Conservation (phyloP, 37 sponge, comb jelly and placozoan genomes). For the Cliona cf. orientalis region DNA sequence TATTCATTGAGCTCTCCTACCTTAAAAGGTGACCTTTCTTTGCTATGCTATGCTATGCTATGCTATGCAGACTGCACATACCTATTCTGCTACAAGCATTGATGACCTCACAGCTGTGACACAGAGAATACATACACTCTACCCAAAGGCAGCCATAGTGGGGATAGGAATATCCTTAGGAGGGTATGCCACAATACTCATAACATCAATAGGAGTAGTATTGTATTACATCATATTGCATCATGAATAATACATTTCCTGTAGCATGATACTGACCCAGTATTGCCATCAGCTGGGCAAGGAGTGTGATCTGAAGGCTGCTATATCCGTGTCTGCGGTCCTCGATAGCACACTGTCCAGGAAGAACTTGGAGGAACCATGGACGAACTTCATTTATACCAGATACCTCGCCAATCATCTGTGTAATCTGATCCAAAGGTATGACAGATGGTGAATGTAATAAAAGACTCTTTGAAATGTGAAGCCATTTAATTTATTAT, state of each 20-base stretch:
- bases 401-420: conserved; percentile 14
- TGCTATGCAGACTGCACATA: conserved; percentile 59
- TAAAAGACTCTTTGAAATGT: no score
- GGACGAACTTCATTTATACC: conserved; percentile 51
- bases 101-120: conserved; percentile 65
- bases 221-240: no score
- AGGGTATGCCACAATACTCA: conserved; percentile 89
- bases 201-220: no score
- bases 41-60: neutral
- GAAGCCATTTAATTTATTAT: no score
- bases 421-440: conserved; percentile 46
- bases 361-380: conserved; percentile 27
- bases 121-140: conserved; percentile 22
- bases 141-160: conserved; percentile 69
- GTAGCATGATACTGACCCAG: conserved; percentile 64
- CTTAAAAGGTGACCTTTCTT: neutral
- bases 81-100: conserved; percentile 66
- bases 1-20: no score
- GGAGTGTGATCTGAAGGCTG: conserved; percentile 39
- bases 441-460: no score
- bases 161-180: conserved; percentile 83
- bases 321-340: conserved; percentile 33
- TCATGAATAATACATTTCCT: no score
- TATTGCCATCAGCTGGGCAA: conserved; percentile 50
- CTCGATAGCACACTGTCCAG: conserved; percentile 37